Conservation (phyloP, 2,113 vertebrate genomes). For the Sceloporus tristichus region DNA sequence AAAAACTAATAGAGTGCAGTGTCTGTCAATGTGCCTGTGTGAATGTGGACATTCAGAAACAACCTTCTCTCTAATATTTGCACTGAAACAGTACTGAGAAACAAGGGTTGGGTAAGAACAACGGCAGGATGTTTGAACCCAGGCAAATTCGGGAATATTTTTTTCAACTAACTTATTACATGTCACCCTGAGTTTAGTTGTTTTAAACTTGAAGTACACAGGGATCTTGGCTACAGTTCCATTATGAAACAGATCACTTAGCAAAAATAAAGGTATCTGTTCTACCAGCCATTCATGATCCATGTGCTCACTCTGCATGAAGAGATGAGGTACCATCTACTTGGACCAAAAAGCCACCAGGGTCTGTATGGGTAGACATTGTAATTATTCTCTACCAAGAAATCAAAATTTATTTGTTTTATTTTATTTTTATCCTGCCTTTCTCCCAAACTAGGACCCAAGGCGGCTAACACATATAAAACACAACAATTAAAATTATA, state of each 20-base stretch:
- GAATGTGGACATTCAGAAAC: background rate
- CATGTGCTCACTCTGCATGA: no score
- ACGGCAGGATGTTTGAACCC: background rate
- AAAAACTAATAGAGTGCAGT: background rate
- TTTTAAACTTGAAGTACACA: background rate
- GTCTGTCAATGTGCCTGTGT: background rate
- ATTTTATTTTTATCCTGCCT: no score
- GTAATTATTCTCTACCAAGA: background rate
- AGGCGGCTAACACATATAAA: no score
- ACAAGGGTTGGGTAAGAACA: background rate
- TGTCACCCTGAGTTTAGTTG: background rate
- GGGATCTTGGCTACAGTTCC: background rate
- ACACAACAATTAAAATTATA: no score
- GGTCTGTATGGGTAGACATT: background rate
- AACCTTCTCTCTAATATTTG: background rate
- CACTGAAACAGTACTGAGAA: background rate
- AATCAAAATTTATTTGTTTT: background rate
- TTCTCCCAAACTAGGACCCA: no score
- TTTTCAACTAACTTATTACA: background rate
- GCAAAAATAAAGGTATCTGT: no score
- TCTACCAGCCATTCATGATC: no score
- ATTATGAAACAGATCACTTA: no score
- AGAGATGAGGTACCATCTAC: no score
- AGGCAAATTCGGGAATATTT: background rate
- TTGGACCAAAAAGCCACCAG: background rate